A percentile compares a stretch with the other conserved stretches of the same genome.
These are phyloP conservation scores for Dermochelys coriacea DNA, from an alignment of 2,797 vertebrate species.

Conservation along the genomic window DNA sequence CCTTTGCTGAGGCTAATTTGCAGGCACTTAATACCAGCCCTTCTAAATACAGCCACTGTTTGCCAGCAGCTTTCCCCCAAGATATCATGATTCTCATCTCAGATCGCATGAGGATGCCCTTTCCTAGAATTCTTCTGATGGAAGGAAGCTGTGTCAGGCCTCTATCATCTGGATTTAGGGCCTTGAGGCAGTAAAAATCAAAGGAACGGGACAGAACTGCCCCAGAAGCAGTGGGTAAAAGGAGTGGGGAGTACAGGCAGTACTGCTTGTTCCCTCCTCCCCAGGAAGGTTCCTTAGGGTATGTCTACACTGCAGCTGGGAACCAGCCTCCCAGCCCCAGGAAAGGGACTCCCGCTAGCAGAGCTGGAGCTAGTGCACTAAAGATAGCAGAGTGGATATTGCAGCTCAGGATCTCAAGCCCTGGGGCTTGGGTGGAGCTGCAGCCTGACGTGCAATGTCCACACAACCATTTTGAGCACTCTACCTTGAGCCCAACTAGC, in stretches of 20 bases:
- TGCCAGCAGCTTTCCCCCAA: background rate
- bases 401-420: too few species aligned
- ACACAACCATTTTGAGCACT: too few species aligned
- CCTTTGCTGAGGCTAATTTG: background rate
- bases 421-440: too few species aligned
- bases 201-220: background rate
- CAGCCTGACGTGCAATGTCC: too few species aligned
- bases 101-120: background rate
- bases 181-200: background rate
- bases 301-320: too few species aligned
- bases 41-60: background rate
- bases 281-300: background rate
- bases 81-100: background rate
- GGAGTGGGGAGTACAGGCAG: background rate
- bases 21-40: background rate
- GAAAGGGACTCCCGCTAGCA: too few species aligned
- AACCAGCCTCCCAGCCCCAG: too few species aligned
- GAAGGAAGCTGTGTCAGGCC: background rate
- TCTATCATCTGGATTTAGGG: background rate
- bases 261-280: background rate
- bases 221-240: background rate
- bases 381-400: too few species aligned
- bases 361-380: too few species aligned
- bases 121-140: background rate
- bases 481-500: too few species aligned